These are phyloP conservation scores for Cyphomyrmex costatus DNA, from an alignment of 1,140 invertebrate species.

Conservation along the genomic window DNA sequence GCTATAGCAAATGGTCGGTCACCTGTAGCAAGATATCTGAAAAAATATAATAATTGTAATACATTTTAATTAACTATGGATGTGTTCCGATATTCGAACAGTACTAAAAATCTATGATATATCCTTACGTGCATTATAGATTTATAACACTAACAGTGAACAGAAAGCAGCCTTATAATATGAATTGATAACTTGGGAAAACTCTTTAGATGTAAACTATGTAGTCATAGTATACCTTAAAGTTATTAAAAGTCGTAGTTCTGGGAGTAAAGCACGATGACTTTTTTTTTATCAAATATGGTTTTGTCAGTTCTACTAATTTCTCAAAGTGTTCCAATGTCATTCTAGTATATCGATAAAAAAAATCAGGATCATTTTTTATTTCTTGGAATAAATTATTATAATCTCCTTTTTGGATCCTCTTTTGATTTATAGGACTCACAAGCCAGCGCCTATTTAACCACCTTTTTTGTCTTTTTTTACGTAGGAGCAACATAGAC, in stretches of 20 bases:
- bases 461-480: not conserved
- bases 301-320: not conserved
- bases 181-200: too few species aligned
- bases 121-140: too few species aligned
- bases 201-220: too few species aligned
- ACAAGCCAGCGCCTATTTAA: not conserved
- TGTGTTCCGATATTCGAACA: too few species aligned
- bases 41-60: not conserved
- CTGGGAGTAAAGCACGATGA: not conserved
- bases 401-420: not conserved
- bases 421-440: not conserved
- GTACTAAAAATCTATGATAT: too few species aligned
- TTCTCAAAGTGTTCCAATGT: not conserved
- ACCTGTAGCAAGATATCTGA: constrained; percentile 1
- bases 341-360: not conserved
- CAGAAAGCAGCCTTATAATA: too few species aligned
- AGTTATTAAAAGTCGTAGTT: not conserved
- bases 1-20: not conserved
- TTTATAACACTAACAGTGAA: too few species aligned
- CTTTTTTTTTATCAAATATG: not conserved
- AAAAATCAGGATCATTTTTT: not conserved
- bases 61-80: too few species aligned
- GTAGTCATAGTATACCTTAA: not conserved
- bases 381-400: not conserved
- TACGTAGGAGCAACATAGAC: not conserved